Evolutionary conservation across 2,888 invertebrate genomes (phyloP).

Genomic region (Rhorus exstirpatorius): DNA sequence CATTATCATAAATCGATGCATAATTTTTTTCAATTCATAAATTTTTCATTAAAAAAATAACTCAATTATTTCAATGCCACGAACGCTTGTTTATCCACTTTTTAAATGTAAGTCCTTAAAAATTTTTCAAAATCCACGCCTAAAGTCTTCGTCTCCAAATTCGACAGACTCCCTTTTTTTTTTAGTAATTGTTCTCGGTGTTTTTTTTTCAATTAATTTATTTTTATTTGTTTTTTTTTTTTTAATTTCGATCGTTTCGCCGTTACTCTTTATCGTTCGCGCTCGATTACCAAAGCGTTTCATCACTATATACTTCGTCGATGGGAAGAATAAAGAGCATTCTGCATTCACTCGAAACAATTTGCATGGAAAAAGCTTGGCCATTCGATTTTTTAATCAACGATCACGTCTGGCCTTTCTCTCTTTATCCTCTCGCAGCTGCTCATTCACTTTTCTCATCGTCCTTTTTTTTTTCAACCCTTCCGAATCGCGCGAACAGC

Average conservation of each 20-base stretch:
- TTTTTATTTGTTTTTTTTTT: not conserved
- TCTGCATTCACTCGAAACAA: constrained; percentile 44
- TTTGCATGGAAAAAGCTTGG: constrained; percentile 60
- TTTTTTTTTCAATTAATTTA: not conserved
- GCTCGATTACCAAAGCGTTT: constrained; percentile 20
- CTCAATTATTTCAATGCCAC: too few relatives aligned
- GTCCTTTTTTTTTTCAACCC: too few relatives aligned
- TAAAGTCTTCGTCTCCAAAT: too few relatives aligned
- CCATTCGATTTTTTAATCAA: constrained; percentile 63
- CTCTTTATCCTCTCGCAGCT: constrained; percentile 42
- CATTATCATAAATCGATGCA: too few relatives aligned
- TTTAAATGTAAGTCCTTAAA: too few relatives aligned
- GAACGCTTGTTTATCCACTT: too few relatives aligned
- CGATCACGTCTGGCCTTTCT: constrained; percentile 32
- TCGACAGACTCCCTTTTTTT: too few relatives aligned
- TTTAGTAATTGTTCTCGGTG: not conserved
- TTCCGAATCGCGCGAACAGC: constrained; percentile 18
- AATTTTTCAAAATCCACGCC: too few relatives aligned
- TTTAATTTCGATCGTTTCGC: constrained; percentile 1
- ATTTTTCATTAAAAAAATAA: too few relatives aligned
- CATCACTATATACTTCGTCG: not conserved
- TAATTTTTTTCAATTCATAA: too few relatives aligned
- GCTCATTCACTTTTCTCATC: not conserved
- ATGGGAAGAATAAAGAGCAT: constrained; percentile 18
- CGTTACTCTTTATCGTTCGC: constrained; percentile 24